Conservation (phyloP, 2,888 invertebrate species). For the Octonoba sinensis region DNA sequence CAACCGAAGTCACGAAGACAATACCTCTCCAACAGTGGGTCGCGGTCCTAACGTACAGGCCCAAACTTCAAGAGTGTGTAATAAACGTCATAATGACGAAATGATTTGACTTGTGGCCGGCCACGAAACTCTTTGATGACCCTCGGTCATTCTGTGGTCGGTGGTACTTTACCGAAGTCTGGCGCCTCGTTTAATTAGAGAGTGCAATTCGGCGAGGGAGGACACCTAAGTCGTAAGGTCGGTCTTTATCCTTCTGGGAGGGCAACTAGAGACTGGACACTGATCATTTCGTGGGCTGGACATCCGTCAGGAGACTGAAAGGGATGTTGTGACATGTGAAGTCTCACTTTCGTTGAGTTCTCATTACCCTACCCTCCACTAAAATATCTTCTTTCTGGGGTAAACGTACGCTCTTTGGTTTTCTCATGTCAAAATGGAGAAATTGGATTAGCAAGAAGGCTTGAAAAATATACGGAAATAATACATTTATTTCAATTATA, state of each 20-base stretch:
- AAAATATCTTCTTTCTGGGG: background rate
- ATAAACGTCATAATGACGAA: constrained; percentile 52
- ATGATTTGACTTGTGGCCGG: constrained; percentile 42
- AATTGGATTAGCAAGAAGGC: too few relatives aligned
- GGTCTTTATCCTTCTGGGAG: constrained; percentile 29
- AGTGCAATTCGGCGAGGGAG: constrained; percentile 20
- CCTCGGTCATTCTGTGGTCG: constrained; percentile 27
- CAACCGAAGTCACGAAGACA: constrained; percentile 15
- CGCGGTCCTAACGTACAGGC: constrained; percentile 2
- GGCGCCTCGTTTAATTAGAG: constrained; percentile 49
- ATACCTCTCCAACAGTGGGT: background rate
- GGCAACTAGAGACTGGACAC: background rate
- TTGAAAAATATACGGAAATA: too few relatives aligned
- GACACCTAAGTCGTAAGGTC: background rate
- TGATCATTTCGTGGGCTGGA: constrained; percentile 8
- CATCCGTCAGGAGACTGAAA: constrained; percentile 9
- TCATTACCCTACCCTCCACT: background rate
- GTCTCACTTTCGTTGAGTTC: constrained; percentile 45
- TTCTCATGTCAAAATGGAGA: too few relatives aligned
- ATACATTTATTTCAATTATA: too few relatives aligned
- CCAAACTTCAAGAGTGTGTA: constrained; percentile 11
- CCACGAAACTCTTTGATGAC: constrained; percentile 17
- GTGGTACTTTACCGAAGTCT: constrained; percentile 33
- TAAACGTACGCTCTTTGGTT: background rate
- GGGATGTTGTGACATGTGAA: constrained; percentile 55